Base-by-base conservation (phyloP, 2,113 vertebrate genomes). In the Scartelaos histophorus region DNA sequence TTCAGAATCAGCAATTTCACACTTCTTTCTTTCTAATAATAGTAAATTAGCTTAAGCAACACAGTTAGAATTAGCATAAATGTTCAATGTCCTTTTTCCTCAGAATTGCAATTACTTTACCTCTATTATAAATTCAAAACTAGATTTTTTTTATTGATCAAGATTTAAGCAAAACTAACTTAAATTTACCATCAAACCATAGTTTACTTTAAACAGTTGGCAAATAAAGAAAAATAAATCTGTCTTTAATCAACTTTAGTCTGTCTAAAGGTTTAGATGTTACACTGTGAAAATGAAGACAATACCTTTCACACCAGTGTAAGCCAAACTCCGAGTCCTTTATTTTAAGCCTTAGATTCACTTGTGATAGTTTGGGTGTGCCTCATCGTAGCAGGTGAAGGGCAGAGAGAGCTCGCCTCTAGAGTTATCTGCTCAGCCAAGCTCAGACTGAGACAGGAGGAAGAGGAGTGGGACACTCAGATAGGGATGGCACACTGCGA, bases 351-450 rank as follows among this genome's bases (percentile, higher is more conserved):
- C 0, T 10, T 54, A 21, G 51, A 54, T 53, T 53, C 72, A 49
- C 66, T 0, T 66, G 38, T 45, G 53, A 24, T 54, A 70, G 22
- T 29, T 53, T 69, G 51, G 65, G 67, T 53, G 56, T 25, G 47
- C 21, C 54, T 46, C 34, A 65, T 10, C 24, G 24, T 12, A 67
- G 76, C 17, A 64, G 29, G 29, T 38, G 71, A 22, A 78, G 43
- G 21, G 74, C 60, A 62, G 45, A 17, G 68, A 45, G 49, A 35
- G 70, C 15, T 67, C 34, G 69, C 69, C 81, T 71, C 75, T 71
- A 53, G 76, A 79, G 74, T 85, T 90, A 89, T 90, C 84, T 89
- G 84, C 75, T 84, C 88, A 84, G 81, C 78, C 87, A 78, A 75
- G 83, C 86, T 78, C 70, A 78, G 78, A 76, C 21, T 24, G 75